Evolutionary conservation across 2,113 vertebrate genomes (phyloP).

Genomic region (Tachysurus vachellii): DNA sequence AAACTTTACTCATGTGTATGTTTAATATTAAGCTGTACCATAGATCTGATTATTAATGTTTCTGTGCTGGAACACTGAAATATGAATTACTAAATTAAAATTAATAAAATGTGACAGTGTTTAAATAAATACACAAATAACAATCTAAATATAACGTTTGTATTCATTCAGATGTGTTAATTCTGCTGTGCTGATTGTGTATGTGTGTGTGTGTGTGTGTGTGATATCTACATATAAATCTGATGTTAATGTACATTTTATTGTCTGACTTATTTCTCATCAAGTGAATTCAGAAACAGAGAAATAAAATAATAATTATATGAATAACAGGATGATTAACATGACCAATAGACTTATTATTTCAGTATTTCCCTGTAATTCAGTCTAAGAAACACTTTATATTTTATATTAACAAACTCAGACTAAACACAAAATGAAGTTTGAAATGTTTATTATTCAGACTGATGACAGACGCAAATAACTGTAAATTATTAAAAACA

Average conservation of each 20-base stretch:
- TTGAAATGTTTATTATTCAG: background rate
- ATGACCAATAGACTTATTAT: background rate
- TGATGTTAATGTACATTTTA: background rate
- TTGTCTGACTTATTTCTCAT: background rate
- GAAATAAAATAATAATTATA: background rate
- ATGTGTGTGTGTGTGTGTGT: background rate
- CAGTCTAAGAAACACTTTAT: background rate
- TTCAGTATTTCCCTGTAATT: background rate
- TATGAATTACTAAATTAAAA: background rate
- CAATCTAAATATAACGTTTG: background rate
- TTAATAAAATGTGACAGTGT: background rate
- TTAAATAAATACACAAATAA: background rate
- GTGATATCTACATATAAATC: background rate
- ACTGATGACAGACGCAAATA: background rate
- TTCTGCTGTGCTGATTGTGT: background rate
- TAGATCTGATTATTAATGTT: background rate
- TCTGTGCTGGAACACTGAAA: conserved; percentile 3
- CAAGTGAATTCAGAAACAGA: background rate
- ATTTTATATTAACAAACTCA: background rate
- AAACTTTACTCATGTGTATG: background rate
- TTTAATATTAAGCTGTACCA: background rate
- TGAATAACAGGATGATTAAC: background rate
- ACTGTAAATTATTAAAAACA: background rate
- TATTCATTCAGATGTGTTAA: background rate
- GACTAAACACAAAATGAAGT: background rate